Evolutionary conservation across 2,113 vertebrate genomes (phyloP), one percentile per base, ranked within the genome.

Genomic region (Ochotona princeps): DNA sequence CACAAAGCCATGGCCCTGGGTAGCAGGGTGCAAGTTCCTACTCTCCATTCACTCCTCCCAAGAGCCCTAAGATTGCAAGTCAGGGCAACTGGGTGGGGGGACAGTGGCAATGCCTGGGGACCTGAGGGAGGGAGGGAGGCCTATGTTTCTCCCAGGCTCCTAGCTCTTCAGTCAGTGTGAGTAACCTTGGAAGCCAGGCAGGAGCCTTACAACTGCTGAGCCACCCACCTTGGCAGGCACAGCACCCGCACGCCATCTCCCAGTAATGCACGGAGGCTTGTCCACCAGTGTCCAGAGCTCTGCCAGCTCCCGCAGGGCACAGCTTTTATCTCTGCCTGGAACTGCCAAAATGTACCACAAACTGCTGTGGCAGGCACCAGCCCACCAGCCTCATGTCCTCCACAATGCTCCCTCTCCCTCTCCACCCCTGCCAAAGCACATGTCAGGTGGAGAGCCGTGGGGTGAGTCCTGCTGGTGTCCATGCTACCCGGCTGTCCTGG

Each of bases 271-370:
- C 57, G 49, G 12, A 65, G 51, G 49, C 30, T 82, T 9, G 49
- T 44, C 60, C 32, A 15, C 69, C 4, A 21, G 26, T 32, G 73
- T 65, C 87, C 0, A 0, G 87, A 65, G 60, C 6, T 12, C 32
- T 21, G 66, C 79, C 91, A 51, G 47, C 75, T 83, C 32, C 20
- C 28, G 49, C 23, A 2, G 13, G 54, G 5, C 80, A 81, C 4
- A 6, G 93, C 65, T 92, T 88, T 94, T 82, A 69, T 87, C 93
- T 95, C 89, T 51, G 84, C 54, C 67, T 44, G 63, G 66, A 86
- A 69, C 44, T 32, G 75, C 90, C 90, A 80, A 54, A 44, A 38
- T 0, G 1, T 5, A 13, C 51, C 63, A 38, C 80, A 65, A 10
- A 21, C 74, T 2, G 25, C 87, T 61, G 13, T 72, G 35, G 85